Percentiles rank a stretch among this genome's conserved stretches.
phyloP scores from a whole-genome alignment of 2,888 invertebrate species.

The Bhutanitis thaidina region DNA sequence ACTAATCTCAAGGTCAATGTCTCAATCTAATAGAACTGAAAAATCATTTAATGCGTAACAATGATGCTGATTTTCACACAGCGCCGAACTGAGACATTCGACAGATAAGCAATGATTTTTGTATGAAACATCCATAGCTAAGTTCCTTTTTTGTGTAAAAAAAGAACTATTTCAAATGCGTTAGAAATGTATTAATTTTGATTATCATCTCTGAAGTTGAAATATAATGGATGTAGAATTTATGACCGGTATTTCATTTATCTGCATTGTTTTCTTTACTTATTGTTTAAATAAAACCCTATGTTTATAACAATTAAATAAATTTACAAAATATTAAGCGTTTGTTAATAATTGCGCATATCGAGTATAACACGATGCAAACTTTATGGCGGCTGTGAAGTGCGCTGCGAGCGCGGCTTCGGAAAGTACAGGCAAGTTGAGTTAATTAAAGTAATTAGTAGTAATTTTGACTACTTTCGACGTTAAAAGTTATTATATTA shows the following conservation, averaged over 20 bases:
- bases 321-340: not conserved
- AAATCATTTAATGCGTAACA: conserved; percentile 24
- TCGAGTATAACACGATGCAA: too few relatives aligned
- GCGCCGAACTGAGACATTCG: conserved; percentile 22
- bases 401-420: too few relatives aligned
- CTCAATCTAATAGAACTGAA: conserved; percentile 1
- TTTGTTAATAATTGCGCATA: too few relatives aligned
- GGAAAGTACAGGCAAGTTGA: too few relatives aligned
- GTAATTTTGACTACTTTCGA: too few relatives aligned
- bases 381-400: too few relatives aligned
- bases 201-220: conserved; percentile 70
- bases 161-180: conserved; percentile 40
- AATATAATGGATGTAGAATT: conserved; percentile 79
- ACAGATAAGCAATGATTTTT: conserved; percentile 8
- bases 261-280: conserved; percentile 9
- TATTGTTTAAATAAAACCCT: conserved; percentile 1
- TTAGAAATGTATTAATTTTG: conserved; percentile 48
- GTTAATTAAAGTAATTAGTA: too few relatives aligned
- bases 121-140: conserved; percentile 32
- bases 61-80: conserved; percentile 24
- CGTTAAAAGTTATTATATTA: too few relatives aligned
- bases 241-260: conserved; percentile 56
- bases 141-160: conserved; percentile 51
- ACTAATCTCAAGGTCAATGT: conserved; percentile 3
- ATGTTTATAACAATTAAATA: conserved; percentile 17